Base-by-base conservation (phyloP, 2,888 invertebrate genomes). In the Noctua janthe region DNA sequence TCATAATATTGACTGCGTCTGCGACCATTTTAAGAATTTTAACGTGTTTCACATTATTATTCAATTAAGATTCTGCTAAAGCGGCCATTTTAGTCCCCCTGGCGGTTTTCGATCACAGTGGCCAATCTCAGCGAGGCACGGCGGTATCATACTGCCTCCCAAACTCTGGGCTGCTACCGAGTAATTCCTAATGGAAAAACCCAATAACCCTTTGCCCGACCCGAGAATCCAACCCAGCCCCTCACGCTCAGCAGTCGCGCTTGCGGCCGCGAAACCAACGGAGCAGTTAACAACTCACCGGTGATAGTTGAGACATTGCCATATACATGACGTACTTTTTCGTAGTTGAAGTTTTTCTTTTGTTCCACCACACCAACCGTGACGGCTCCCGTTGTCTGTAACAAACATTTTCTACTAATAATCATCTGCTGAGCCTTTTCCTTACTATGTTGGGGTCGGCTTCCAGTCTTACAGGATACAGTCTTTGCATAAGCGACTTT, bases 331-430 rank as follows among this genome's bases (percentile, higher is more conserved):
- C 66, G 0, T 0, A 75, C 17, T 0, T 0, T 15, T 0, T 81
- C 17, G 8, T 56, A 90, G 76, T 76, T 87, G 0, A 90, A 85
- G 5, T 90, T 76, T 1, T 90, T 78, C 13, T 35, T 82, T 49
- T 92, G 89, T 71, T 92, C 92, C 2, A 93, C 78, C 0, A 88
- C 74, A 20, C 91, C 89, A 7, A 94, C 73, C 0, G 82, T 80
- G 1, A 91, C 35, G 0, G 90, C 92, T 10, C 94, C 94, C 0
- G 93, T 90, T 85, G 93, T 91, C 94, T 94, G 87, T 23, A 89
- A 91, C 74, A 85, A 84, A 70, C n/a, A 76, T 29, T 4, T 17
- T 29, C 7, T 29, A 15, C 29, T 7, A 23, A 29, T 17, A 49
- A 67, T 43, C 20, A 54, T 20, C 56, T 56, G 23, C 23, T 3